phyloP scores from a whole-genome alignment of 2,113 vertebrate genomes.

The Actenoides hombroni region DNA sequence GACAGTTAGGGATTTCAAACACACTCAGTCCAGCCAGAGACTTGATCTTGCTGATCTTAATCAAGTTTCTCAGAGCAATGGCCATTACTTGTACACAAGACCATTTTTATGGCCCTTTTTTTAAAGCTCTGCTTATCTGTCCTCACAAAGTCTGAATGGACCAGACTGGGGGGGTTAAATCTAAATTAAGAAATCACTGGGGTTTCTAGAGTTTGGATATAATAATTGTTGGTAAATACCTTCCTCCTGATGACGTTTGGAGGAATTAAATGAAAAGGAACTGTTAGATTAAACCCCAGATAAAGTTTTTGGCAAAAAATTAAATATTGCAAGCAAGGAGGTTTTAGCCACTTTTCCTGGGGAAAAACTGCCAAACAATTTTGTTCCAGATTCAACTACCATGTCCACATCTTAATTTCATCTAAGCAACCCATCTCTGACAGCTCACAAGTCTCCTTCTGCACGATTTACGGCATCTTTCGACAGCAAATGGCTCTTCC shows the following conservation, averaged over 20 bases:
- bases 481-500: not conserved
- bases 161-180: not conserved
- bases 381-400: not conserved
- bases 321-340: not conserved
- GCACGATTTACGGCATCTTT: not conserved
- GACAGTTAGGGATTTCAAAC: constrained; percentile 40
- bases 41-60: constrained; percentile 37
- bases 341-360: not conserved
- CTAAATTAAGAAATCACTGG: not conserved
- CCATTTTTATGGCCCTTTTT: not conserved
- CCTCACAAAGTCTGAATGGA: not conserved
- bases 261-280: not conserved
- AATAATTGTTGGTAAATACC: not conserved
- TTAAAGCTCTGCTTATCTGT: not conserved
- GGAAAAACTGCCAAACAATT: not conserved
- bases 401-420: not conserved
- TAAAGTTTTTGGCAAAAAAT: not conserved
- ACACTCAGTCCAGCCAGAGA: not conserved
- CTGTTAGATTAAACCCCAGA: not conserved
- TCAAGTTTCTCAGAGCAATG: not conserved
- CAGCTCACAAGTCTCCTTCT: not conserved
- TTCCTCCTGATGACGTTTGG: not conserved
- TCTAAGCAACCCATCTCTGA: not conserved
- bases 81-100: not conserved
- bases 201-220: not conserved